Base-by-base conservation (phyloP, 2,888 invertebrate genomes). In the Pecten maximus region DNA sequence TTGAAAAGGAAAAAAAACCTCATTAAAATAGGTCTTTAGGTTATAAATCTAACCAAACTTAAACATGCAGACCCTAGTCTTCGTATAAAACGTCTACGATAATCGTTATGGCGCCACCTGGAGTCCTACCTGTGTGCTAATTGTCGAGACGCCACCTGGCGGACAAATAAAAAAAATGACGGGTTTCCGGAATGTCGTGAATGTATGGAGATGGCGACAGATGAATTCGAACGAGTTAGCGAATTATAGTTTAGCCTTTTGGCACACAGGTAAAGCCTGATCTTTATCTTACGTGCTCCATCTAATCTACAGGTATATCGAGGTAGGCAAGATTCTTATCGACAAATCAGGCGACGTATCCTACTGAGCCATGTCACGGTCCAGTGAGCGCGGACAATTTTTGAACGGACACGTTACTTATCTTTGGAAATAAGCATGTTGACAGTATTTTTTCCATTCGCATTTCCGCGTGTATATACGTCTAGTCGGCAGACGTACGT, bases 71-170 rank as follows among this genome's bases (percentile, higher is more conserved):
- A 16, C 74, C 74, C 74, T 35, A 35, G 74, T 74, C 15, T 35
- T 74, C 35, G 35, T 74, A 28, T 74, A 74, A 74, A 74, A 74
- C 74, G 74, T 74, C 74, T 74, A 15, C 10, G 15, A 10, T 74
- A 74, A 74, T 74, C 74, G 74, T 35, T 6, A 10, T 74, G 74
- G 74, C 74, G 74, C 74, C 74, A 74, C 74, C 74, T 74, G 74
- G 74, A 35, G 74, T 74, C 74, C 74, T 74, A 74, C 74, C 74
- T 74, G 74, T 74, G 74, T 74, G 74, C 74, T 74, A 74, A 74
- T 74, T 74, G 74, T 74, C 74, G 74, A 74, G 74, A 74, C 74
- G 74, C 74, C 74, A 74, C 74, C 74, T 74, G 74, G 74, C 74
- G 74, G 74, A 74, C 74, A 74, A 74, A 74, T 74, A 74, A 74